Base-by-base conservation (phyloP, 2,113 vertebrate genomes). In the Ammodytes marinus region DNA sequence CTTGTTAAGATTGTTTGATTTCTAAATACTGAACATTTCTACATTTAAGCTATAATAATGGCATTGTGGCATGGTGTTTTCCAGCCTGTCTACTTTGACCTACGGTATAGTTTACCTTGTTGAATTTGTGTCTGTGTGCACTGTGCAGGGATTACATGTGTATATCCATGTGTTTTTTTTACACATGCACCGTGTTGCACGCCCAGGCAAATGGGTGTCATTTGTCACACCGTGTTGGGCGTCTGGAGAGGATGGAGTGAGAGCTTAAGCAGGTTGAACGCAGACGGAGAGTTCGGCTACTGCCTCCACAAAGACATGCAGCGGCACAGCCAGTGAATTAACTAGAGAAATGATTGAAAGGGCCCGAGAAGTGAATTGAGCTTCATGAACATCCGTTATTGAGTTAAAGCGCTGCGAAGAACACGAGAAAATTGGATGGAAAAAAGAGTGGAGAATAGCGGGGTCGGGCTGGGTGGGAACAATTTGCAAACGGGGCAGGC, bases 381-480 rank as follows among this genome's bases (percentile, higher is more conserved):
- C 84, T 88, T 89, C 40, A 84, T 87, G 74, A 91, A 88, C 85
- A 91, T 90, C 77, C 77, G 89, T 93, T 89, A 91, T 79, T 75
- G 75, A 75, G 80, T 66, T 19, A 58, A 84, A 60, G 60, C 70
- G 67, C 75, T 14, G 76, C 43, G 58, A 75, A 67, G 81, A 91
- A 85, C 1, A 54, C 4, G 71, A 77, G 55, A 84, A 79, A 85
- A 84, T 42, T 35, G 60, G 69, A 84, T 57, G 42, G 45, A 72
- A 74, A 57, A 55, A 15, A 47, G 45, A 27, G 27, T 27, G 15
- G 73, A 75, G 74, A 66, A 83, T 6, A 49, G 78, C 7, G 19
- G 59, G 66, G 67, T 69, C 1, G 10, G 74, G 53, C 17, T 15
- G 61, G 60, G 68, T 45, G 75, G 63, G 55, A 65, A 73, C 27